Evolutionary conservation across 2,888 invertebrate species (phyloP).

Genomic region (Apamea sordens): DNA sequence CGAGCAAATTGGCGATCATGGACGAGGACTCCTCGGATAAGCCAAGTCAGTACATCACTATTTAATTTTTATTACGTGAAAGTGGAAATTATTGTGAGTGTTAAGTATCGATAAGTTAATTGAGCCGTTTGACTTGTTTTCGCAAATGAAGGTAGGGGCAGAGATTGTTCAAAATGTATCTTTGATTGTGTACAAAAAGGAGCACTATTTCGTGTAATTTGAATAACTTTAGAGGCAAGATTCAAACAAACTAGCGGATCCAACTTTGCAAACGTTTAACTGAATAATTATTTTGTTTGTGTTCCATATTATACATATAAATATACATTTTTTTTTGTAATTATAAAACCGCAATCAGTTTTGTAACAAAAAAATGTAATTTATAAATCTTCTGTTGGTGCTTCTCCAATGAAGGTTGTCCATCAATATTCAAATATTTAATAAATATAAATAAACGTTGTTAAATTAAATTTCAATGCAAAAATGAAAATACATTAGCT

Average conservation of each 20-base stretch:
- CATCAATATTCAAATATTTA: conserved; percentile 1
- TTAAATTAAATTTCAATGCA: neutral
- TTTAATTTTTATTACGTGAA: conserved; percentile 32
- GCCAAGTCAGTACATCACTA: conserved; percentile 81
- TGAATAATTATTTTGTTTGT: neutral
- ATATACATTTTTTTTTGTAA: too few relatives aligned
- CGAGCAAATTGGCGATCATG: conserved; percentile 89
- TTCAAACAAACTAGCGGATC: neutral
- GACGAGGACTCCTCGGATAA: conserved; percentile 84
- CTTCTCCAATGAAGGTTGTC: neutral
- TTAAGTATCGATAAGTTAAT: conserved; percentile 19
- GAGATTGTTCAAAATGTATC: neutral
- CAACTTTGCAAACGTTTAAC: neutral
- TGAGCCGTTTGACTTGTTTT: conserved; percentile 21
- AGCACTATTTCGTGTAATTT: neutral
- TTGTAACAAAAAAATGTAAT: neutral
- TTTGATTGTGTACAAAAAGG: neutral
- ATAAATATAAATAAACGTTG: neutral
- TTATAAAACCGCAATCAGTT: too few relatives aligned
- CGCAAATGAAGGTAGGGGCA: conserved; percentile 2
- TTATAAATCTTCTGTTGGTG: neutral
- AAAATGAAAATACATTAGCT: neutral
- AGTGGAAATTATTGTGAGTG: conserved; percentile 30
- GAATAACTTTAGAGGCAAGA: neutral
- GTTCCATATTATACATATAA: neutral